These are phyloP conservation scores for Octodonta nipae DNA, from an alignment of 2,888 invertebrate species.

Conservation along the genomic window DNA sequence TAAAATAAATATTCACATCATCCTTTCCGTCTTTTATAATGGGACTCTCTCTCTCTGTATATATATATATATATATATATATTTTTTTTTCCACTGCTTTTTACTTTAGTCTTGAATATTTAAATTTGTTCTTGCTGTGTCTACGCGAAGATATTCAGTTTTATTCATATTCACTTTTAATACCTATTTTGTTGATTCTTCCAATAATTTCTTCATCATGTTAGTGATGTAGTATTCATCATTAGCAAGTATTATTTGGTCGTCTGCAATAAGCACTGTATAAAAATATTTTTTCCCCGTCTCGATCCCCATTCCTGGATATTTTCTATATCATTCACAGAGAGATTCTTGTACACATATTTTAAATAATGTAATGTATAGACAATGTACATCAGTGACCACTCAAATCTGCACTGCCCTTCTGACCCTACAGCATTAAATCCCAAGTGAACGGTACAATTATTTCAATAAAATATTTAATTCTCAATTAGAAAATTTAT, in stretches of 20 bases:
- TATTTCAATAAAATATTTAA: no score
- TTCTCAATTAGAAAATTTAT: no score
- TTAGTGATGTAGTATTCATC: constrained; percentile 8
- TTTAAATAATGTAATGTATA: no score
- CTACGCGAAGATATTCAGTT: no score
- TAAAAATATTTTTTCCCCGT: neutral
- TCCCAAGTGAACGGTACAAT: no score
- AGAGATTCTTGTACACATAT: neutral
- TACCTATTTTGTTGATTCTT: constrained; percentile 17
- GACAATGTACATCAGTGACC: no score
- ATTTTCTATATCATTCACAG: constrained; percentile 1
- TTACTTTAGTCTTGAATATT: constrained; percentile 1
- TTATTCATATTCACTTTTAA: no score
- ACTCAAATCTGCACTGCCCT: no score
- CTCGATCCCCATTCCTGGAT: neutral
- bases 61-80: neutral
- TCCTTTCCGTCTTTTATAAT: no score
- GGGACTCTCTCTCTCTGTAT: no score
- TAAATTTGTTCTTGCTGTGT: neutral
- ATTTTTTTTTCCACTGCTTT: neutral
- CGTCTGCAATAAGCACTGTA: neutral
- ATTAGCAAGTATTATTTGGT: constrained; percentile 3
- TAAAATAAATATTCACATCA: no score
- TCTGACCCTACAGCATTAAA: no score
- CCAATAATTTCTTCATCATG: constrained; percentile 18